A percentile compares a stretch with the other conserved stretches of the same genome.
Conservation (phyloP, 2,797 vertebrate species). For the Philypnodon macrostomus region DNA sequence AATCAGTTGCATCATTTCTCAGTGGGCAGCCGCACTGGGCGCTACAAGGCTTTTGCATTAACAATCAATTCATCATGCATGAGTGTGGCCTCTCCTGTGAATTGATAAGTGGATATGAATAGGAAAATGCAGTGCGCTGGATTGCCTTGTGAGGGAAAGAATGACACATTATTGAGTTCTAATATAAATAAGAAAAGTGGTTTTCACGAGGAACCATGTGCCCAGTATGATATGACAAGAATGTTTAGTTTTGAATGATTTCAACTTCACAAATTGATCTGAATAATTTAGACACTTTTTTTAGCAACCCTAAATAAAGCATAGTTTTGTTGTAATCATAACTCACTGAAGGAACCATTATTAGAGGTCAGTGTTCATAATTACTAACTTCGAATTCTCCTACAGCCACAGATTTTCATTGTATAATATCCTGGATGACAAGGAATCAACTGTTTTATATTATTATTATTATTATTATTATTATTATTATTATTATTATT, state of each 20-base stretch:
- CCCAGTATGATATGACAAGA: constrained; percentile 17
- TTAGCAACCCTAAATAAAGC: no score
- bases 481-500: constrained; percentile 17
- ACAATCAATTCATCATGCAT: constrained; percentile 75
- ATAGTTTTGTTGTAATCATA: no score
- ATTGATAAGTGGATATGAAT: constrained; percentile 67
- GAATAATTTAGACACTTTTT: no score
- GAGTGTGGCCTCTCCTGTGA: constrained; percentile 60
- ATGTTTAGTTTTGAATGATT: no score
- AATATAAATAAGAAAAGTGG: no score
- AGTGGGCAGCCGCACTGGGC: constrained; percentile 63
- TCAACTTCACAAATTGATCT: no score
- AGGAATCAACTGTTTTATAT: background rate
- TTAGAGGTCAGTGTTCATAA: no score
- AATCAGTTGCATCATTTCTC: constrained; percentile 72
- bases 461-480: constrained; percentile 20
- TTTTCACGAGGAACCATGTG: no score
- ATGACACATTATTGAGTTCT: constrained; percentile 15
- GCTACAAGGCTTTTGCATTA: constrained; percentile 77
- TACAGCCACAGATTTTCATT: no score
- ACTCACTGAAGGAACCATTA: no score
- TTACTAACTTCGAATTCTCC: no score
- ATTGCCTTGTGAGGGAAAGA: constrained; percentile 34
- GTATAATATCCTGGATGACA: no score
- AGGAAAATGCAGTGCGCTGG: constrained; percentile 43